Percentiles rank a stretch among this genome's conserved stretches.
Conservation (phyloP, 1,140 invertebrate genomes). For the Asbolus verrucosus region DNA sequence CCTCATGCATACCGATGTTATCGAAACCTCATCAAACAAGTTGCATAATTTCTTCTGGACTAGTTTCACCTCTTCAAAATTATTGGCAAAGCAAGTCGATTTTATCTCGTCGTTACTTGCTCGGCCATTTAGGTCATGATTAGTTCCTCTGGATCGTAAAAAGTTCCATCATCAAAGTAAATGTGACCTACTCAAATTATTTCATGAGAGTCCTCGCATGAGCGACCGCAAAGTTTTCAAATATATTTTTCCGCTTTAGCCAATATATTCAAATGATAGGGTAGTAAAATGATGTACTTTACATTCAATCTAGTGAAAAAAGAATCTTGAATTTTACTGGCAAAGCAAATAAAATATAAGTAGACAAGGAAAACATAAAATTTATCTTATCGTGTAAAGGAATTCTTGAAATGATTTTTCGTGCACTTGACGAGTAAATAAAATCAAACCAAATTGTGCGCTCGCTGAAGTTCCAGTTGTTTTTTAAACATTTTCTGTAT, state of each 20-base stretch:
- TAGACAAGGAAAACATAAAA: background rate
- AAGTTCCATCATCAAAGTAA: too few species aligned
- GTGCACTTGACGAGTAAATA: too few species aligned
- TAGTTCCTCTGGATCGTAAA: too few species aligned
- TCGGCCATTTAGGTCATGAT: too few species aligned
- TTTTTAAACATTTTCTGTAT: too few species aligned
- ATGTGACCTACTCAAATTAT: background rate
- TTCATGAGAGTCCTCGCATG: background rate
- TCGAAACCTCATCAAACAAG: constrained; percentile 3
- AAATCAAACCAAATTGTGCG: too few species aligned
- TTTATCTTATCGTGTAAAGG: too few species aligned
- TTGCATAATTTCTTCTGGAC: background rate
- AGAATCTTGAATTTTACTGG: constrained; percentile 2
- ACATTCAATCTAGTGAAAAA: constrained; percentile 11
- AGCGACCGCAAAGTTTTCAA: background rate
- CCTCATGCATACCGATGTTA: constrained; percentile 7
- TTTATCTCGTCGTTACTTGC: too few species aligned
- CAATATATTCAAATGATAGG: constrained; percentile 8
- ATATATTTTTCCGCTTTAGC: constrained; percentile 5
- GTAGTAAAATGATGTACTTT: constrained; percentile 8
- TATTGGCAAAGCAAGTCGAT: too few species aligned
- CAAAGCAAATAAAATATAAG: background rate
- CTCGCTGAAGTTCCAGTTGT: too few species aligned
- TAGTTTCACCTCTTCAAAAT: too few species aligned
- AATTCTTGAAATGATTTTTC: background rate